A percentile compares a stretch with the other conserved stretches of the same genome.
Evolutionary conservation across 2,888 invertebrate species (phyloP).

Genomic region (Sarcophaga variegata): DNA sequence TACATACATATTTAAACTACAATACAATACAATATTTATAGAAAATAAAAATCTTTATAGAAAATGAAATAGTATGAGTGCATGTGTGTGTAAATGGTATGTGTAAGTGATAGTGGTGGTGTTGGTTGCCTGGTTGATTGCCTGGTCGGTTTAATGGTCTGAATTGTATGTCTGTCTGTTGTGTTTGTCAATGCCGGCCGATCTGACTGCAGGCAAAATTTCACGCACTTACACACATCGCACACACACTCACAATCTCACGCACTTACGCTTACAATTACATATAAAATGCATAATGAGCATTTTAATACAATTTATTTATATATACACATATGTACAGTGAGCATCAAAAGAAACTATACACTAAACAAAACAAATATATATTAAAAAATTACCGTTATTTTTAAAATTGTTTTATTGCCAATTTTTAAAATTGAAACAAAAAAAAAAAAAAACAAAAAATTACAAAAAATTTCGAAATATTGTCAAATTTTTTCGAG

Average conservation of each 20-base stretch:
- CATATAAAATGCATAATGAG: slow-evolving; percentile 59
- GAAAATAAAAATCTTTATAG: slow-evolving; percentile 31
- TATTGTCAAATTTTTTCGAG: no score
- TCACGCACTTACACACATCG: background rate
- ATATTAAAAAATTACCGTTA: no score
- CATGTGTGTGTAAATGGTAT: background rate
- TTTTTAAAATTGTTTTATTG: no score
- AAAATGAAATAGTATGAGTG: slow-evolving; percentile 35
- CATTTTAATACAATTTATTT: slow-evolving; percentile 60
- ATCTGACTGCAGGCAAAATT: slow-evolving; percentile 63
- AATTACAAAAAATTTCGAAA: no score
- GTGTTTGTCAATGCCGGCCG: slow-evolving; percentile 63
- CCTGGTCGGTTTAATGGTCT: slow-evolving; percentile 44
- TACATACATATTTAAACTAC: background rate
- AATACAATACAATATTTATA: slow-evolving; percentile 55
- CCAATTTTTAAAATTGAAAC: no score
- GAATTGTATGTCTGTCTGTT: slow-evolving; percentile 21
- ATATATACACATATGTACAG: no score
- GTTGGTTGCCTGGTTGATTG: slow-evolving; percentile 43
- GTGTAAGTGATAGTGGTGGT: slow-evolving; percentile 15
- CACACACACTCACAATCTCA: background rate
- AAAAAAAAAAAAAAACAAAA: no score
- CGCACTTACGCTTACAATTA: slow-evolving; percentile 14
- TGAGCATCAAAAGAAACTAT: no score
- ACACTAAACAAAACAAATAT: no score